Evolutionary conservation across 2,888 invertebrate species (phyloP).

Genomic region (Phyto melanocephala): DNA sequence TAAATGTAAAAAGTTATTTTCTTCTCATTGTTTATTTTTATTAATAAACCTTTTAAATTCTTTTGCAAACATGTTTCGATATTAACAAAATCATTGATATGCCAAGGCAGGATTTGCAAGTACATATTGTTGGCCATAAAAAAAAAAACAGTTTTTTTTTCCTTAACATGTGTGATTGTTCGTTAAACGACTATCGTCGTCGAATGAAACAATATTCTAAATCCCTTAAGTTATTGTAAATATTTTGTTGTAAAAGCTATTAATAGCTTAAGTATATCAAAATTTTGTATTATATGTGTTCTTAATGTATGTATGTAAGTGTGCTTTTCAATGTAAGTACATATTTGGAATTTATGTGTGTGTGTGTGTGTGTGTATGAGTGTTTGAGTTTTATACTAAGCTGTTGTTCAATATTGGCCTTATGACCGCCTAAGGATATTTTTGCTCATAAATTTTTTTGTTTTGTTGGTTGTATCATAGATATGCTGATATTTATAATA

Average conservation of each 20-base stretch:
- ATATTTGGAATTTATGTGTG: not conserved
- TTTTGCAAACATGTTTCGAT: conserved; percentile 57
- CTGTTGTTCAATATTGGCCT: conserved; percentile 63
- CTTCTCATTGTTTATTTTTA: conserved; percentile 35
- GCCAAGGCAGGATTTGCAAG: not conserved
- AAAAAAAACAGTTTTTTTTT: not conserved
- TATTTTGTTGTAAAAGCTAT: conserved; percentile 61
- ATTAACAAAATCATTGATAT: conserved; percentile 40
- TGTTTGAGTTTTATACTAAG: conserved; percentile 20
- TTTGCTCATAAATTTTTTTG: conserved; percentile 31
- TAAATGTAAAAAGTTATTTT: conserved; percentile 31
- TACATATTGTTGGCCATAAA: not conserved
- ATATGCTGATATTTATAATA: conserved; percentile 59
- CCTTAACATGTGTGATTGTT: conserved; percentile 5
- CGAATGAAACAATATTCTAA: conserved; percentile 42
- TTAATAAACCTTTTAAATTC: conserved; percentile 65
- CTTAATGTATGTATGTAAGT: not conserved
- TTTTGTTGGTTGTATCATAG: not conserved
- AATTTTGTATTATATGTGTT: conserved; percentile 40
- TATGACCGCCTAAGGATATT: conserved; percentile 63
- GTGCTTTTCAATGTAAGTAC: conserved; percentile 12
- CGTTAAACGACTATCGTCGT: not conserved
- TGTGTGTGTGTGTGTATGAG: not conserved
- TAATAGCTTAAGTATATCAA: conserved; percentile 61
- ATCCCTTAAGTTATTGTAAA: conserved; percentile 63